These are phyloP conservation scores for Enteromius afrohamiltoni DNA, from an alignment of 2,797 vertebrate genomes.

Conservation along the genomic window DNA sequence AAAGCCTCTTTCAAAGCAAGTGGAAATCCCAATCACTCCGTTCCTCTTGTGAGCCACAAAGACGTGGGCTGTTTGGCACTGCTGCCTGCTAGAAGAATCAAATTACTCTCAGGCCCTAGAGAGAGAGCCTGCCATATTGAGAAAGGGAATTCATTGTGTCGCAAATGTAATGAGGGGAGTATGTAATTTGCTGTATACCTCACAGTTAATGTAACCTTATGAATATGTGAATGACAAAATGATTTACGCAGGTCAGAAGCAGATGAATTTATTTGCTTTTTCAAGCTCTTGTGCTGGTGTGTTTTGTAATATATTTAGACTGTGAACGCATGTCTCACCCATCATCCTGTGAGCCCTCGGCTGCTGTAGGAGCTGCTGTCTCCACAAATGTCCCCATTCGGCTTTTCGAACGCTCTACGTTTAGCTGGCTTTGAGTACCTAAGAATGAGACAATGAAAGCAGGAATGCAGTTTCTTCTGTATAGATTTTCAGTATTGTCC, in stretches of 20 bases:
- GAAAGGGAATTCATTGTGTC: slow-evolving; percentile 41
- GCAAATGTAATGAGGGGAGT: slow-evolving; percentile 31
- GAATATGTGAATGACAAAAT: slow-evolving; percentile 20
- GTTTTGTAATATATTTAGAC: slow-evolving; percentile 11
- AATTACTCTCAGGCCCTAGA: slow-evolving; percentile 45
- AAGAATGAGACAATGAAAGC: slow-evolving; percentile 46
- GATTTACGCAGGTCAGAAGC: neutral
- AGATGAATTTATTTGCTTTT: neutral
- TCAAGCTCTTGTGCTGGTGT: neutral
- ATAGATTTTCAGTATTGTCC: neutral
- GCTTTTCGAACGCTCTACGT: slow-evolving; percentile 77
- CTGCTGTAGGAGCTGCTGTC: slow-evolving; percentile 56
- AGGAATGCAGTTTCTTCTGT: neutral
- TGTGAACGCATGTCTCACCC: slow-evolving; percentile 67
- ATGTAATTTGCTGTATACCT: slow-evolving; percentile 27
- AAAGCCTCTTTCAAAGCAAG: slow-evolving; percentile 9
- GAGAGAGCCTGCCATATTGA: slow-evolving; percentile 44
- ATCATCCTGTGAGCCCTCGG: slow-evolving; percentile 73
- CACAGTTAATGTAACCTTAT: slow-evolving; percentile 5
- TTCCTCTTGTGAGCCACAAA: slow-evolving; percentile 30
- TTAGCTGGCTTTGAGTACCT: slow-evolving; percentile 79
- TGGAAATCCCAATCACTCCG: slow-evolving; percentile 43
- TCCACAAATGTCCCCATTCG: slow-evolving; percentile 78
- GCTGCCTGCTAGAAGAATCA: slow-evolving; percentile 45
- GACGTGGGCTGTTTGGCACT: neutral